Conservation (phyloP, 2,888 invertebrate genomes). For the Trilocha varians region DNA sequence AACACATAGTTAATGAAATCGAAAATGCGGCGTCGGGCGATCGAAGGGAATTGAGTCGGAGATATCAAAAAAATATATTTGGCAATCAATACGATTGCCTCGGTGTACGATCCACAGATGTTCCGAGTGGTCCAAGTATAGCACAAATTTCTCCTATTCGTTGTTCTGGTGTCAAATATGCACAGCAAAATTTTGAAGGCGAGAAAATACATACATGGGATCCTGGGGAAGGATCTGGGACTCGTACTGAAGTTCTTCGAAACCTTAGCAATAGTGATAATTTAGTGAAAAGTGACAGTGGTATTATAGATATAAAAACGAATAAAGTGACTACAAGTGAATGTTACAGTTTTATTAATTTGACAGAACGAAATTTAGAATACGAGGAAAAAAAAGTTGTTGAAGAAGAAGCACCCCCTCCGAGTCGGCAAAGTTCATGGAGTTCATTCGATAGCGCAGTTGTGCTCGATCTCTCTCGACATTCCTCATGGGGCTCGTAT, state of each 20-base stretch:
- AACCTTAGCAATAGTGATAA: slow-evolving; percentile 47
- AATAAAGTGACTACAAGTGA: slow-evolving; percentile 66
- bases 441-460: slow-evolving; percentile 85
- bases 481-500: slow-evolving; percentile 88
- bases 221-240: slow-evolving; percentile 70
- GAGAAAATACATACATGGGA: slow-evolving; percentile 79
- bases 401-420: slow-evolving; percentile 44
- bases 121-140: slow-evolving; percentile 14
- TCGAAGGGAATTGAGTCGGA: slow-evolving; percentile 34
- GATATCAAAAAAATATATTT: slow-evolving; percentile 41
- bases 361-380: slow-evolving; percentile 80
- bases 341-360: slow-evolving; percentile 80
- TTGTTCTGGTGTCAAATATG: slow-evolving; percentile 36
- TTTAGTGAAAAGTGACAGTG: slow-evolving; percentile 70
- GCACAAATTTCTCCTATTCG: slow-evolving; percentile 38
- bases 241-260: slow-evolving; percentile 33
- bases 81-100: slow-evolving; percentile 27
- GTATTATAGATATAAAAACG: slow-evolving; percentile 56
- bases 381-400: slow-evolving; percentile 41
- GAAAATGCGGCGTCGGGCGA: slow-evolving; percentile 69
- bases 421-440: slow-evolving; percentile 82
- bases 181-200: slow-evolving; percentile 36
- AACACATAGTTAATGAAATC: slow-evolving; percentile 81
- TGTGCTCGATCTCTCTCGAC: slow-evolving; percentile 80
- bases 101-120: slow-evolving; percentile 22